Percentiles rank a stretch among this genome's conserved stretches.
phyloP scores from a whole-genome alignment of 2,797 vertebrate species.

The Sebastes matsubarae region DNA sequence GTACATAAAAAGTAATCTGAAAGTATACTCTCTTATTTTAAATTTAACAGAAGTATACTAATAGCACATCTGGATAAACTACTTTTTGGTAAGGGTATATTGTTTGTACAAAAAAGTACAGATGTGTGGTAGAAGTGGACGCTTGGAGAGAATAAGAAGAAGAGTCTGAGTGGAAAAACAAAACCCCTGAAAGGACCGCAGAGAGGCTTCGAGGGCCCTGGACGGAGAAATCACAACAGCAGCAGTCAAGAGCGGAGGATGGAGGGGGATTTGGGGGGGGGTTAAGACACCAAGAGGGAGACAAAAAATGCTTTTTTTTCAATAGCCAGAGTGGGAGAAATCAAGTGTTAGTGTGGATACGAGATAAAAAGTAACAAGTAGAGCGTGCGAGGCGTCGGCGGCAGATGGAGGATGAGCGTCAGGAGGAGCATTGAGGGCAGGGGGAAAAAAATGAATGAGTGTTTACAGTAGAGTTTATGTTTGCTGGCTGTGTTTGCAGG shows the following conservation, averaged over 20 bases:
- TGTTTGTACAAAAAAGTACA: not conserved
- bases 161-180: constrained; percentile 33
- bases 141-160: not conserved
- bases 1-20: no score
- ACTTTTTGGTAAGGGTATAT: no score
- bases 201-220: constrained; percentile 54
- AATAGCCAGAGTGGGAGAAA: constrained; percentile 37
- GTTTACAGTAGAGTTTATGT: constrained; percentile 36
- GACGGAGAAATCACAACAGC: constrained; percentile 41
- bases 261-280: constrained; percentile 1
- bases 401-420: constrained; percentile 77
- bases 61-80: no score
- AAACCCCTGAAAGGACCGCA: constrained; percentile 34
- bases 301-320: constrained; percentile 19
- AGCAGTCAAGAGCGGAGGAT: constrained; percentile 48
- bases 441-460: constrained; percentile 25
- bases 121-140: constrained; percentile 13
- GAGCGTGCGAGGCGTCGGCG: constrained; percentile 66
- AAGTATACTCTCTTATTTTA: no score
- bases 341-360: constrained; percentile 48
- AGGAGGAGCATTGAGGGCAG: constrained; percentile 52
- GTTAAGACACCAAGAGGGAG: not conserved
- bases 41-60: no score
- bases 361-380: constrained; percentile 67
- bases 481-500: constrained; percentile 24